These are phyloP conservation scores for Lydus trimaculatus DNA, from an alignment of 2,888 invertebrate species.

Conservation along the genomic window DNA sequence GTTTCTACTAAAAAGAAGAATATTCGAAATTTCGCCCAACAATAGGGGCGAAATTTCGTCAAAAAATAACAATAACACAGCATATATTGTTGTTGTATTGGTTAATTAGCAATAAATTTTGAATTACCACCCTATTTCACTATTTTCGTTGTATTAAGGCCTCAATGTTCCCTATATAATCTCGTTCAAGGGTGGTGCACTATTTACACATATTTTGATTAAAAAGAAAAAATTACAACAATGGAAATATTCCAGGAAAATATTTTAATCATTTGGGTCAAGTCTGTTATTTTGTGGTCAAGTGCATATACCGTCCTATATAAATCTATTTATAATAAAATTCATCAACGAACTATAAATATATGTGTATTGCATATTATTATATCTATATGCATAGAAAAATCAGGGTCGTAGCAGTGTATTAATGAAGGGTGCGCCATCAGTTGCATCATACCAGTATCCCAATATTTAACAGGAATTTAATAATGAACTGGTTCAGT, in stretches of 20 bases:
- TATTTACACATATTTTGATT: not conserved
- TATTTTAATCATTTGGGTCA: constrained; percentile 36
- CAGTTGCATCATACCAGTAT: not conserved
- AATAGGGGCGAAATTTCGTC: too few relatives aligned
- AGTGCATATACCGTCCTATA: constrained; percentile 35
- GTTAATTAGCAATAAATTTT: too few relatives aligned
- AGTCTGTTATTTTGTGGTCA: constrained; percentile 38
- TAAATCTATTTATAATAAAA: constrained; percentile 35
- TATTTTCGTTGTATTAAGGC: too few relatives aligned
- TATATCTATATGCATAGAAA: too few relatives aligned
- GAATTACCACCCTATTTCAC: too few relatives aligned
- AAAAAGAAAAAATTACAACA: not conserved
- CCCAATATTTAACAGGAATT: too few relatives aligned
- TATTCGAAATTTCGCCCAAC: too few relatives aligned
- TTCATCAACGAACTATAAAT: constrained; percentile 29
- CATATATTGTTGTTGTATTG: too few relatives aligned
- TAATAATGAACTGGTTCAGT: too few relatives aligned
- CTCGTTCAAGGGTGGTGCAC: not conserved
- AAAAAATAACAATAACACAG: too few relatives aligned
- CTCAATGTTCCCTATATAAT: too few relatives aligned
- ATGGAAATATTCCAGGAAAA: constrained; percentile 29
- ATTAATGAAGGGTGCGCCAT: not conserved
- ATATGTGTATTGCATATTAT: not conserved
- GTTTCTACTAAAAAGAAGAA: too few relatives aligned
- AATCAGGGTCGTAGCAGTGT: not conserved